Percentiles rank a stretch among this genome's conserved stretches.
These are phyloP conservation scores for Colius striatus DNA, from an alignment of 2,113 vertebrate species.

Conservation along the genomic window DNA sequence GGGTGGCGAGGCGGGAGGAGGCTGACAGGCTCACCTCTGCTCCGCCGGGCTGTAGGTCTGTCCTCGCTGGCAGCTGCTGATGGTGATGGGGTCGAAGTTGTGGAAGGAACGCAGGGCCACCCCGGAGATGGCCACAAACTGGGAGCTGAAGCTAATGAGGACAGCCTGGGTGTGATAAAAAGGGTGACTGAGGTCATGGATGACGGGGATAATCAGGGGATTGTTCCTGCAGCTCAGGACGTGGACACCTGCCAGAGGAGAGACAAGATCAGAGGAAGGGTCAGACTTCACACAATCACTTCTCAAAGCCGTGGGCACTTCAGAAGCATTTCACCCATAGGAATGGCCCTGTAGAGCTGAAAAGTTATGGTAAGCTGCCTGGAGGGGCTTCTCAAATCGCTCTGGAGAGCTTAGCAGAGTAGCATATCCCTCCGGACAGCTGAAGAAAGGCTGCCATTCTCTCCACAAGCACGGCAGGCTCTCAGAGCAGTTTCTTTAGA, in stretches of 20 bases:
- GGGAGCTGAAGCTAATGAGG: conserved; percentile 90
- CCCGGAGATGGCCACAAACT: conserved; percentile 93
- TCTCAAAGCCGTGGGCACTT: conserved; percentile 59
- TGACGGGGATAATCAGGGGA: conserved; percentile 96
- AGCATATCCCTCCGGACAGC: conserved; percentile 62
- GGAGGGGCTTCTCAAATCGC: conserved; percentile 55
- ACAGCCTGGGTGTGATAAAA: conserved; percentile 97
- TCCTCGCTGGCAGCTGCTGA: conserved; percentile 96
- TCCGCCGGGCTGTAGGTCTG: conserved; percentile 96
- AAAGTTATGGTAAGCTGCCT: conserved; percentile 70
- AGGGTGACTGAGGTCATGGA: conserved; percentile 95
- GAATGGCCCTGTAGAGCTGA: conserved; percentile 52
- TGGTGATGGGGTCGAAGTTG: conserved; percentile 98
- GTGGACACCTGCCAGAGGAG: conserved; percentile 87
- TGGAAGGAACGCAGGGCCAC: conserved; percentile 97
- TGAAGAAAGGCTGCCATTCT: conserved; percentile 68
- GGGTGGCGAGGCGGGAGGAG: background rate
- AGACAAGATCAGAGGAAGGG: conserved; percentile 73
- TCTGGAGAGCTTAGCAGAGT: conserved; percentile 36
- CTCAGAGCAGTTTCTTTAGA: conserved; percentile 40
- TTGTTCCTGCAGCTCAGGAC: conserved; percentile 97
- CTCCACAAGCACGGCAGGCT: background rate
- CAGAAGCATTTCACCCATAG: conserved; percentile 68
- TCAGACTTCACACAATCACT: conserved; percentile 73
- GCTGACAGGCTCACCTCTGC: conserved; percentile 87